phyloP scores from a whole-genome alignment of 2,888 invertebrate species.

The Latrodectus hesperus region DNA sequence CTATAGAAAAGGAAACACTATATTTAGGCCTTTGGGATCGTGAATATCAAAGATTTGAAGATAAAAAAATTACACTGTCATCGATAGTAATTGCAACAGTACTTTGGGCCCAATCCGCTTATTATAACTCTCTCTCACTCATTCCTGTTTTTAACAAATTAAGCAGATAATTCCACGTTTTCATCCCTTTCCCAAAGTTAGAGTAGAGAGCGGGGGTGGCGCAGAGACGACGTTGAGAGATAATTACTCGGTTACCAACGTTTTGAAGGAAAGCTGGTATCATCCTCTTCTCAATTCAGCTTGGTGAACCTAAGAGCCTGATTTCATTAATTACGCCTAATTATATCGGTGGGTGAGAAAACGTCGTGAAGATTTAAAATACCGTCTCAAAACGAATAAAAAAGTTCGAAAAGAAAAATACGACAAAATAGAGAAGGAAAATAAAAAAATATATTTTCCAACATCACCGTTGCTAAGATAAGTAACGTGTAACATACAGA shows the following conservation, averaged over 20 bases:
- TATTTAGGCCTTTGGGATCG: slow-evolving; percentile 35
- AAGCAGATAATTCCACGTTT: slow-evolving; percentile 42
- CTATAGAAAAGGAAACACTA: slow-evolving; percentile 3
- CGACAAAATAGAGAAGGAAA: background rate
- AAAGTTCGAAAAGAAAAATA: slow-evolving; percentile 18
- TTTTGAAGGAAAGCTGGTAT: slow-evolving; percentile 62
- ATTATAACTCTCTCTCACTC: slow-evolving; percentile 26
- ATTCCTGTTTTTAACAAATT: slow-evolving; percentile 33
- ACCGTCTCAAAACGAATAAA: slow-evolving; percentile 31
- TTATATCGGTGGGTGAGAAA: slow-evolving; percentile 46
- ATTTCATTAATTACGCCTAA: slow-evolving; percentile 69
- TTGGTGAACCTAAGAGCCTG: slow-evolving; percentile 64
- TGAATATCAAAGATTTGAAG: slow-evolving; percentile 24
- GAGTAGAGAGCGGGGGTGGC: background rate
- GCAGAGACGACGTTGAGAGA: slow-evolving; percentile 8
- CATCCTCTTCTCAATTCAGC: slow-evolving; percentile 53
- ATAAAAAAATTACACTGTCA: slow-evolving; percentile 51
- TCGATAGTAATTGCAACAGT: slow-evolving; percentile 36
- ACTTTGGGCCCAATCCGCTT: slow-evolving; percentile 25
- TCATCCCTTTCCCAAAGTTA: slow-evolving; percentile 9
- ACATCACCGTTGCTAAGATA: slow-evolving; percentile 4
- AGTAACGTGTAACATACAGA: background rate
- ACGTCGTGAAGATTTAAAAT: slow-evolving; percentile 45
- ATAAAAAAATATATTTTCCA: slow-evolving; percentile 17
- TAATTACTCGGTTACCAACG: slow-evolving; percentile 51